Evolutionary conservation across 2,888 invertebrate species (phyloP).

Genomic region (Drosophila atroscutellata): DNA sequence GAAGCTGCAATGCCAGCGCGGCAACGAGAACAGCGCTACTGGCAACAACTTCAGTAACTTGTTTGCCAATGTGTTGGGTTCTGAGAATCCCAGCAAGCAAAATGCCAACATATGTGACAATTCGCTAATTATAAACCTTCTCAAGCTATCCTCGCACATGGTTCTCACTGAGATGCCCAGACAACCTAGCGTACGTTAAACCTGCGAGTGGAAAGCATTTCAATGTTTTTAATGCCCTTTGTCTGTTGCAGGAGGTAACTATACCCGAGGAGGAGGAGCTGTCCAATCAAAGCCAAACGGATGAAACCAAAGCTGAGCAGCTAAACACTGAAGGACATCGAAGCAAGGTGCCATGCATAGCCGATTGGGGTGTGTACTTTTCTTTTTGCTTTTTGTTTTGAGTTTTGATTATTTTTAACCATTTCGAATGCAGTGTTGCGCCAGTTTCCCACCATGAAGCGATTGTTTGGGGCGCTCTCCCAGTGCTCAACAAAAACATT

Average conservation of each 20-base stretch:
- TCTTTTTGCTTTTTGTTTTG: not conserved
- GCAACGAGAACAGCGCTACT: conserved; percentile 85
- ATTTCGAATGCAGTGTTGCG: conserved; percentile 87
- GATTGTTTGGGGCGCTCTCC: conserved; percentile 92
- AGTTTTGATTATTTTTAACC: not conserved
- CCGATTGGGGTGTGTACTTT: conserved; percentile 88
- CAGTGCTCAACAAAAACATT: conserved; percentile 90
- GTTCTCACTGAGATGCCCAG: conserved; percentile 88
- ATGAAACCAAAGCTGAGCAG: conserved; percentile 93
- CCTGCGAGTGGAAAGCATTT: not conserved
- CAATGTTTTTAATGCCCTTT: not conserved
- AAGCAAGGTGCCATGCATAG: conserved; percentile 88
- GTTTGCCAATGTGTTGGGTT: conserved; percentile 90
- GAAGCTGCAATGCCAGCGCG: conserved; percentile 86
- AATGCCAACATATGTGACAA: conserved; percentile 90
- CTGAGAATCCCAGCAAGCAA: conserved; percentile 87
- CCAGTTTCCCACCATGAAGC: conserved; percentile 92
- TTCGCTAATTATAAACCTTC: conserved; percentile 89
- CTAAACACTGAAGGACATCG: conserved; percentile 85
- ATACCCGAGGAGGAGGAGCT: conserved; percentile 85
- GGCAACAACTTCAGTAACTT: conserved; percentile 90
- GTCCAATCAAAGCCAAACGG: conserved; percentile 88
- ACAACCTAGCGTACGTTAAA: conserved; percentile 83
- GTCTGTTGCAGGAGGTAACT: conserved; percentile 80
- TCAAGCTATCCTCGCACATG: conserved; percentile 88